These are phyloP conservation scores for Dynastes grantii DNA, from an alignment of 2,888 invertebrate species.

Conservation along the genomic window DNA sequence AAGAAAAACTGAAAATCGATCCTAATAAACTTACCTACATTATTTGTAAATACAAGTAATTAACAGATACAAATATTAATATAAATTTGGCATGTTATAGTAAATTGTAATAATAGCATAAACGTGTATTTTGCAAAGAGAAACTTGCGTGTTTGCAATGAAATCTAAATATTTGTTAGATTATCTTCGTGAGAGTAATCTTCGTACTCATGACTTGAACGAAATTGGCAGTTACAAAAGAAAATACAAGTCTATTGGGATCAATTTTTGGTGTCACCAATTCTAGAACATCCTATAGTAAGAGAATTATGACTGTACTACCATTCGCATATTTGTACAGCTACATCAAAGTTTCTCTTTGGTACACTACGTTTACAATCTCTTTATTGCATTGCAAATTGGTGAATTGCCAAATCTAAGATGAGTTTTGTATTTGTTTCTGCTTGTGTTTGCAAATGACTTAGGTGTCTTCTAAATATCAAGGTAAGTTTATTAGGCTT, in stretches of 20 bases:
- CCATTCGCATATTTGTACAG: too few relatives aligned
- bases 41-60: constrained; percentile 10
- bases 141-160: constrained; percentile 3
- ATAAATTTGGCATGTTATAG: constrained; percentile 13
- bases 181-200: background rate
- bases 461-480: background rate
- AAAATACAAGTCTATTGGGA: constrained; percentile 29
- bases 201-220: background rate
- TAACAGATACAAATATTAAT: background rate
- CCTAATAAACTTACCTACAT: constrained; percentile 24
- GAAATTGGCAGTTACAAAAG: constrained; percentile 2
- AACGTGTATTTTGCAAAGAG: constrained; percentile 15
- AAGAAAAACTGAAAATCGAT: constrained; percentile 17
- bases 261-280: constrained; percentile 24
- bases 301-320: too few relatives aligned
- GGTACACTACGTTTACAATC: constrained; percentile 19
- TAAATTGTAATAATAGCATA: background rate
- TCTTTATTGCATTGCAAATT: background rate
- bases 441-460: background rate
- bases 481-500: constrained; percentile 7
- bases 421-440: constrained; percentile 3
- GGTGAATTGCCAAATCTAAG: constrained; percentile 19
- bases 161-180: background rate
- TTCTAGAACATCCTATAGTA: constrained; percentile 21
- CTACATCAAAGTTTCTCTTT: constrained; percentile 17